Conservation (phyloP, 2,888 invertebrate genomes). For the Marronus borbonicus region DNA sequence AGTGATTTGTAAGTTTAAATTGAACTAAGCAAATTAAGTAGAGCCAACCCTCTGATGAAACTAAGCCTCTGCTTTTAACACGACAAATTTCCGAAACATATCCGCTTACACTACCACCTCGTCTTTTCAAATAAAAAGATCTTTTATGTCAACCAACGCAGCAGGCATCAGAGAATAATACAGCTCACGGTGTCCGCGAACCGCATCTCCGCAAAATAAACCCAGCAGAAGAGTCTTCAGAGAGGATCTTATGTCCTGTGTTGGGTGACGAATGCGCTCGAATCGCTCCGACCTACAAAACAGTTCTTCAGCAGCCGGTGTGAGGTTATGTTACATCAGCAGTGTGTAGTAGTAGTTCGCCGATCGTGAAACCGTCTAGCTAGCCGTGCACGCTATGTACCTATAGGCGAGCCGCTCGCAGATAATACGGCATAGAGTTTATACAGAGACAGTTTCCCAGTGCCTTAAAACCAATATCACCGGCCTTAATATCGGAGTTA, state of each 20-base stretch:
- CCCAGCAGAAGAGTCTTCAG: conserved; percentile 26
- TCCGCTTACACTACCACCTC: too few species aligned
- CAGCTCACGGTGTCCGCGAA: conserved; percentile 16
- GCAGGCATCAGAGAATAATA: background rate
- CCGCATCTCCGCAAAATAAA: conserved; percentile 32
- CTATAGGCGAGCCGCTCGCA: too few species aligned
- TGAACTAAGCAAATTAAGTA: too few species aligned
- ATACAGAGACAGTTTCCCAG: background rate
- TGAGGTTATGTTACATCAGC: conserved; percentile 52
- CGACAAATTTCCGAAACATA: too few species aligned
- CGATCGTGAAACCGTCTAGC: conserved; percentile 46
- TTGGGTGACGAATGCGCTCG: conserved; percentile 37
- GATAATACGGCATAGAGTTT: too few species aligned
- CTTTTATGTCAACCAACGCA: too few species aligned
- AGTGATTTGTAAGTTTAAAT: too few species aligned
- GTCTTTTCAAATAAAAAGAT: too few species aligned
- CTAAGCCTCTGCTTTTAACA: too few species aligned
- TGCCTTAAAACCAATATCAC: conserved; percentile 51
- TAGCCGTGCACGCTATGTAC: background rate
- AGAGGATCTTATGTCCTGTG: conserved; percentile 35
- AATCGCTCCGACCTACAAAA: conserved; percentile 42
- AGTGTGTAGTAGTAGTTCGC: conserved; percentile 50
- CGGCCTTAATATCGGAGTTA: background rate
- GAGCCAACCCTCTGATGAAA: too few species aligned
- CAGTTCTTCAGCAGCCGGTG: conserved; percentile 46